These are phyloP conservation scores for Amphimallon solstitiale DNA, from an alignment of 2,888 invertebrate species.

Conservation along the genomic window DNA sequence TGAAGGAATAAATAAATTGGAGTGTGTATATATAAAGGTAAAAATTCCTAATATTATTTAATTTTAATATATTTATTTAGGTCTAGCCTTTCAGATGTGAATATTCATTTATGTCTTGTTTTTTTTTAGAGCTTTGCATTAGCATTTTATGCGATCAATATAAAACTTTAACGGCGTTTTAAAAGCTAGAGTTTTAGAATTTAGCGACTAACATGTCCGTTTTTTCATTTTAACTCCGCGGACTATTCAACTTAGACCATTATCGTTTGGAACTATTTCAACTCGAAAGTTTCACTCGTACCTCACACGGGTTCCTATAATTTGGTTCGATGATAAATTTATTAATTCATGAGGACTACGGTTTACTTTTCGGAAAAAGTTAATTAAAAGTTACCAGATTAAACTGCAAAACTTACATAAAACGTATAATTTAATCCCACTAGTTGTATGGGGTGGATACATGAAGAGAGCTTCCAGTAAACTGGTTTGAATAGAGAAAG, in stretches of 20 bases:
- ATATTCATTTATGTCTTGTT: too few relatives aligned
- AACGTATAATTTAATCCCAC: constrained; percentile 7
- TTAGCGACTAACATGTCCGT: too few relatives aligned
- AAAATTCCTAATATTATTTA: too few relatives aligned
- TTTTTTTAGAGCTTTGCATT: too few relatives aligned
- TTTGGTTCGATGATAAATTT: constrained; percentile 21
- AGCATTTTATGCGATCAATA: too few relatives aligned
- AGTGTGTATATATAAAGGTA: too few relatives aligned
- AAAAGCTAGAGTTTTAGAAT: too few relatives aligned
- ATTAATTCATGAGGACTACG: constrained; percentile 15
- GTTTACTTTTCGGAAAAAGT: constrained; percentile 22
- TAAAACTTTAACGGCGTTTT: too few relatives aligned
- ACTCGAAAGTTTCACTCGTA: constrained; percentile 10
- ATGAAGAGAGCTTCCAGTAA: neutral
- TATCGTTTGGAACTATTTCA: constrained; percentile 15
- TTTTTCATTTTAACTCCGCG: neutral
- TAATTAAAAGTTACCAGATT: constrained; percentile 20
- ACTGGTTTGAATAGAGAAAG: constrained; percentile 2
- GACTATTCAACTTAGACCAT: constrained; percentile 8
- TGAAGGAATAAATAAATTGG: too few relatives aligned
- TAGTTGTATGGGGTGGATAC: neutral
- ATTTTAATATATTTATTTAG: too few relatives aligned
- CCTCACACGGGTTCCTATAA: constrained; percentile 10
- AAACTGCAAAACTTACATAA: constrained; percentile 13
- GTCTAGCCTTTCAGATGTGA: too few relatives aligned